phyloP scores from a whole-genome alignment of 2,113 vertebrate species.

The Actenoides hombroni region DNA sequence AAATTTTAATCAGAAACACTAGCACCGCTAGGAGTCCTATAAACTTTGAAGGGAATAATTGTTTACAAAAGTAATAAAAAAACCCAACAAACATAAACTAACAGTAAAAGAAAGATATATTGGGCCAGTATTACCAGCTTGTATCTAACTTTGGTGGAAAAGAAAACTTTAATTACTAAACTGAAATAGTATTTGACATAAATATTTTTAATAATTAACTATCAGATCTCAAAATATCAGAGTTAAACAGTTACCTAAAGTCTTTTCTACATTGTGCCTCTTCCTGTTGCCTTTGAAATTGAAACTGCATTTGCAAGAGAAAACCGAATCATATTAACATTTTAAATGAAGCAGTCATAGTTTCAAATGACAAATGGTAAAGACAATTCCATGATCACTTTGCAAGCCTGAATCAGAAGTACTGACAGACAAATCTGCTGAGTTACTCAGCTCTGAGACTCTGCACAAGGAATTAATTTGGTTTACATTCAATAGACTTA shows the following conservation, averaged over 20 bases:
- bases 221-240: neutral
- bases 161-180: neutral
- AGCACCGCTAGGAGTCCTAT: neutral
- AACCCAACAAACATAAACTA: neutral
- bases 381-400: neutral
- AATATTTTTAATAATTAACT: neutral
- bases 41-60: neutral
- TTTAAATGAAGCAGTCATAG: neutral
- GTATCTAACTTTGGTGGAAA: neutral
- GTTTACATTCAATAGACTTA: neutral
- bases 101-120: neutral
- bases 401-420: neutral
- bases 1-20: neutral
- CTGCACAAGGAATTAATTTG: neutral
- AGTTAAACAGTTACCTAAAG: neutral
- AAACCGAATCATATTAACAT: neutral
- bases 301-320: neutral
- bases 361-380: neutral
- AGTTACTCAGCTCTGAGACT: neutral
- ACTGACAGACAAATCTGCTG: neutral
- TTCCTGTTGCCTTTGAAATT: neutral
- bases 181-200: neutral
- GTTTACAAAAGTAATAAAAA: neutral
- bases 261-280: neutral
- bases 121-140: neutral